phyloP scores from a whole-genome alignment of 2,797 vertebrate genomes.

The Nasua narica region DNA sequence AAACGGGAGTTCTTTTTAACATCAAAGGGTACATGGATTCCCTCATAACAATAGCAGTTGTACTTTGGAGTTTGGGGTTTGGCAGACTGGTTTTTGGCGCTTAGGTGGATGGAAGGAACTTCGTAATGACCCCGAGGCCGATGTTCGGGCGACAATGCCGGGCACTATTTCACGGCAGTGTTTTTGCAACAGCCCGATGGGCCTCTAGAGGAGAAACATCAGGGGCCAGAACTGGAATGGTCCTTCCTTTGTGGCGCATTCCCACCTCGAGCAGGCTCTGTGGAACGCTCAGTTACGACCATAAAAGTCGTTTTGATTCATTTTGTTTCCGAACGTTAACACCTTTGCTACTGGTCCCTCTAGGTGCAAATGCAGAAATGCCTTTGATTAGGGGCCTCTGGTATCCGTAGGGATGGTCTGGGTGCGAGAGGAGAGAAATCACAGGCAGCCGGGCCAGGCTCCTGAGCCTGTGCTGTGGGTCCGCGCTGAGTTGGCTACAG shows the following conservation, averaged over 20 bases:
- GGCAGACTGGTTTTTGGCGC: neutral
- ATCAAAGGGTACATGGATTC: neutral
- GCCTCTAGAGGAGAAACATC: neutral
- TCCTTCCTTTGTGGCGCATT: neutral
- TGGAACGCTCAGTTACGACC: neutral
- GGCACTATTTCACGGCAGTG: neutral
- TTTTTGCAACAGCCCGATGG: neutral
- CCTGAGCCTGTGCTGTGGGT: too few relatives aligned
- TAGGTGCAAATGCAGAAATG: neutral
- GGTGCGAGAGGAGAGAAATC: neutral
- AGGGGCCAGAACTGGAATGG: neutral
- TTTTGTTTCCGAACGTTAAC: neutral
- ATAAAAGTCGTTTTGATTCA: neutral
- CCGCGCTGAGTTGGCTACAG: neutral
- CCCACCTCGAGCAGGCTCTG: neutral
- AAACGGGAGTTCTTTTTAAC: neutral
- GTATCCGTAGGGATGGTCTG: neutral
- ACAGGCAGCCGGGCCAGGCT: neutral
- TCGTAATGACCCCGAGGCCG: neutral
- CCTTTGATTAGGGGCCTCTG: neutral
- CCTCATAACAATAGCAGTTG: neutral
- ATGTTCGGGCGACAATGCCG: neutral
- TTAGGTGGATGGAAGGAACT: neutral
- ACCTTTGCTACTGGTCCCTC: neutral
- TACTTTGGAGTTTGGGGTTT: neutral